Conservation (phyloP, 2,113 vertebrate species). For the Xiphias gladius region DNA sequence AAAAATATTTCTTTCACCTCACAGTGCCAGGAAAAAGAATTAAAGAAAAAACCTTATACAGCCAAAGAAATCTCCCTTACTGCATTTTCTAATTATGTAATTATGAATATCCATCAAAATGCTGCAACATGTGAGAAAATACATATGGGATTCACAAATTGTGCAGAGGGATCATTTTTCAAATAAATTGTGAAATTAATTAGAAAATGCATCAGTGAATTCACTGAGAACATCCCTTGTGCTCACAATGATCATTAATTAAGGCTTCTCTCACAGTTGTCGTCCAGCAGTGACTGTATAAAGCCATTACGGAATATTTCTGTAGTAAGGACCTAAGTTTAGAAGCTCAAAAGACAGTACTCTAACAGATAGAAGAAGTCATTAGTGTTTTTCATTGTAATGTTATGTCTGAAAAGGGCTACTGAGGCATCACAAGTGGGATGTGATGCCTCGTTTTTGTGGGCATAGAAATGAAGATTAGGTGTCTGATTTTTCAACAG, state of each 20-base stretch:
- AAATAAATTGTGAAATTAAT: no score
- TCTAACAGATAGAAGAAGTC: background rate
- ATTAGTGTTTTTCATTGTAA: background rate
- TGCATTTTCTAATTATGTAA: no score
- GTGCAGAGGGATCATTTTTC: background rate
- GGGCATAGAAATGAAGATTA: background rate
- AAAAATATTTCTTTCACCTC: no score
- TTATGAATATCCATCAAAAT: background rate
- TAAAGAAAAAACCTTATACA: no score
- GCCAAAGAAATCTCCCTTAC: no score
- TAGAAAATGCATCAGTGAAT: no score
- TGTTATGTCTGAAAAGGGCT: background rate
- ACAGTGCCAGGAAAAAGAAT: background rate
- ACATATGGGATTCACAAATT: background rate
- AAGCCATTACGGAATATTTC: background rate
- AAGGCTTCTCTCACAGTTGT: no score
- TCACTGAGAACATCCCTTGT: no score
- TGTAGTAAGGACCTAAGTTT: no score
- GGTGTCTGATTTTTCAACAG: background rate
- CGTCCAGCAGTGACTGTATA: background rate
- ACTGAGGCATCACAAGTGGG: no score
- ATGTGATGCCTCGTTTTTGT: background rate
- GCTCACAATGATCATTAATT: no score
- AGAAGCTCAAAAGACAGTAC: background rate
- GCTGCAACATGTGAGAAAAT: background rate